These are phyloP conservation scores for Agrochola lota DNA, from an alignment of 2,888 invertebrate genomes.

Conservation along the genomic window DNA sequence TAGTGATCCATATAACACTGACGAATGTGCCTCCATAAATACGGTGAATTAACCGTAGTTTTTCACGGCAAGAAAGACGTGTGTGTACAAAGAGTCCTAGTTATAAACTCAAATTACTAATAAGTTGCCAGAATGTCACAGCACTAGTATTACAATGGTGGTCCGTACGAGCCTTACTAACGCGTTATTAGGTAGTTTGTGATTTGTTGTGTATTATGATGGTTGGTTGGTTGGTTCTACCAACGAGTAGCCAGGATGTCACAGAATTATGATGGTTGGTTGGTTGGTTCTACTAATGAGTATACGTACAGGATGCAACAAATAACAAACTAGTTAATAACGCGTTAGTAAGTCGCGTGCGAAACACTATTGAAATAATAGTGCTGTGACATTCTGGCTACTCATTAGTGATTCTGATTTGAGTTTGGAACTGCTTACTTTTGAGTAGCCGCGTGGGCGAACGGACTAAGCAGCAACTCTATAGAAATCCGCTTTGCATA, in stretches of 20 bases:
- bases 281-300: too few species aligned
- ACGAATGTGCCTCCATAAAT: too few species aligned
- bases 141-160: neutral
- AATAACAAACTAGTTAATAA: too few species aligned
- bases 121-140: neutral
- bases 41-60: too few species aligned
- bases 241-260: neutral
- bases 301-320: neutral
- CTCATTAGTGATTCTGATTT: neutral
- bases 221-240: too few species aligned
- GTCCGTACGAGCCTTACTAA: too few species aligned
- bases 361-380: neutral
- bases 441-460: neutral
- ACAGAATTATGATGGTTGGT: too few species aligned
- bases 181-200: neutral
- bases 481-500: constrained; percentile 55
- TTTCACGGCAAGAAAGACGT: too few species aligned
- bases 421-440: neutral
- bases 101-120: neutral
- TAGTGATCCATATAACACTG: too few species aligned
- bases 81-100: too few species aligned
- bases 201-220: neutral
- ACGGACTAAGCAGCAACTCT: constrained; percentile 12
- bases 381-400: neutral
- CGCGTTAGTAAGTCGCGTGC: neutral